A percentile compares a stretch with the other conserved stretches of the same genome.
These are phyloP conservation scores for Gerris lacustris DNA, from an alignment of 2,888 invertebrate genomes.

Conservation along the genomic window DNA sequence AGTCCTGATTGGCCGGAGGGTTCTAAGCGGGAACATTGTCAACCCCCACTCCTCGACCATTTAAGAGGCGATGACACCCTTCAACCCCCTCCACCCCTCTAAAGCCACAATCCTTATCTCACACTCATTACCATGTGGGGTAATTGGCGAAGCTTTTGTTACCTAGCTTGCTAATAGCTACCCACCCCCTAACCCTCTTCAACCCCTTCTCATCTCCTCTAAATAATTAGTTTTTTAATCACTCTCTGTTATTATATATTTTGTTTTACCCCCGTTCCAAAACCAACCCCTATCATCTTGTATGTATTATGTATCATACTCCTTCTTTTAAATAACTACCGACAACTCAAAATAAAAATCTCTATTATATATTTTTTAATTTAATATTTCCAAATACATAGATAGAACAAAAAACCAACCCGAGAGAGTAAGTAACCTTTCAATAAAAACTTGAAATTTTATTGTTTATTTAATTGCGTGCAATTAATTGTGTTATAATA, in stretches of 20 bases:
- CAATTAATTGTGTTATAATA: too few relatives aligned
- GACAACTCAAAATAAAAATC: too few relatives aligned
- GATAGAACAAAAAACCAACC: too few relatives aligned
- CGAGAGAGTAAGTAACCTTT: too few relatives aligned
- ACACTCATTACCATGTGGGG: neutral
- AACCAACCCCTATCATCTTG: too few relatives aligned
- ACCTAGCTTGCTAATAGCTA: conserved; percentile 10
- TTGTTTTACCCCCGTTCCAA: too few relatives aligned
- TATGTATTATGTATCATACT: too few relatives aligned
- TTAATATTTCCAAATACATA: too few relatives aligned
- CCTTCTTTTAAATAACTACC: too few relatives aligned
- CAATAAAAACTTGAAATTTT: too few relatives aligned
- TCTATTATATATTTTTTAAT: too few relatives aligned
- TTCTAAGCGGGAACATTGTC: neutral
- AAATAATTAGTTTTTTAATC: conserved; percentile 9
- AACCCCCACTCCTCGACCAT: conserved; percentile 1
- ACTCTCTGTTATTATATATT: neutral
- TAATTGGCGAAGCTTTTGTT: conserved; percentile 1
- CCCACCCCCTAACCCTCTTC: conserved; percentile 7
- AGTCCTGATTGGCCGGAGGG: neutral
- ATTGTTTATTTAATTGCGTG: too few relatives aligned
- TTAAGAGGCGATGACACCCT: conserved; percentile 27
- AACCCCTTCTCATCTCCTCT: conserved; percentile 9
- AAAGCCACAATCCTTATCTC: conserved; percentile 7
- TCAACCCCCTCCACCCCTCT: conserved; percentile 20